These are phyloP conservation scores for Lasioglossum figueresi DNA, from an alignment of 2,888 invertebrate species.

Conservation along the genomic window DNA sequence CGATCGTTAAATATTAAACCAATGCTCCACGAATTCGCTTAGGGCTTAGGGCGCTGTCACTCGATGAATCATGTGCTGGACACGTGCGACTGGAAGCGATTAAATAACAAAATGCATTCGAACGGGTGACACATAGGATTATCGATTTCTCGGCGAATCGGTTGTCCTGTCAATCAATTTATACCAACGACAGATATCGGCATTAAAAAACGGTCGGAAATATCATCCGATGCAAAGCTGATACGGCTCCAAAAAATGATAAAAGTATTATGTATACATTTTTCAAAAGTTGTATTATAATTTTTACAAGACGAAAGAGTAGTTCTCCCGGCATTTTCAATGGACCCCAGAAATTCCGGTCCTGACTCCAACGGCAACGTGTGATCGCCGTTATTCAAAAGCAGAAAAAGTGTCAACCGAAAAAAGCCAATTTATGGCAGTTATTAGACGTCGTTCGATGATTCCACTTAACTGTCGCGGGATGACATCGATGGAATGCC, in stretches of 20 bases:
- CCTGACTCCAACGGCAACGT: neutral
- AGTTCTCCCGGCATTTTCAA: neutral
- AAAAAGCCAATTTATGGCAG: neutral
- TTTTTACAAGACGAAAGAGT: neutral
- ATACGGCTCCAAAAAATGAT: neutral
- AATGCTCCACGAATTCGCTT: neutral
- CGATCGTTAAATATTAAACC: neutral
- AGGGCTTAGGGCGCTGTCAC: neutral
- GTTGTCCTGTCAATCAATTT: neutral
- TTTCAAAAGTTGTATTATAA: neutral
- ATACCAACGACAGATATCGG: neutral
- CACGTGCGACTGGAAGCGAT: neutral
- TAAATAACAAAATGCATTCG: neutral
- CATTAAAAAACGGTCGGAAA: neutral
- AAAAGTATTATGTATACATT: neutral
- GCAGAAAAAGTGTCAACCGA: neutral
- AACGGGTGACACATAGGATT: neutral
- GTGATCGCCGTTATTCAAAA: constrained; percentile 3
- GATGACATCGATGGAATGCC: constrained; percentile 18
- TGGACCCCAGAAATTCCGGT: neutral
- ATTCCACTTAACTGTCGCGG: neutral
- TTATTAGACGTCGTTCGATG: neutral
- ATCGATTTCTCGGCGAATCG: neutral
- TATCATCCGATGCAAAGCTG: neutral
- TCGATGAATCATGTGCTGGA: neutral